Conservation (phyloP, 2,888 invertebrate genomes). For the Mythimna albipuncta region DNA sequence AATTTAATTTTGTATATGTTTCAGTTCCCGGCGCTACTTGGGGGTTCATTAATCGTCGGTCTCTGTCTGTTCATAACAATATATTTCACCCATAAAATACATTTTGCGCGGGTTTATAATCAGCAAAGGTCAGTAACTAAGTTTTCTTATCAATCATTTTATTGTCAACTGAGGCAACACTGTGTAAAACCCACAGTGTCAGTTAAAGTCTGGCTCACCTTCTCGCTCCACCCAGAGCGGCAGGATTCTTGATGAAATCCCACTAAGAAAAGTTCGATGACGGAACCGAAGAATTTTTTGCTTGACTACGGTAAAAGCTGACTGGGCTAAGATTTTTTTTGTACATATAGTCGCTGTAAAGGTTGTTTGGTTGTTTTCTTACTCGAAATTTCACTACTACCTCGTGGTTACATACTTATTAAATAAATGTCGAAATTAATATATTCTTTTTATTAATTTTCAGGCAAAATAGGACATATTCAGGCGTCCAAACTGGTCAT, state of each 20-base stretch:
- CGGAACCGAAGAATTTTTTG: not conserved
- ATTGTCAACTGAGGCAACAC: no score
- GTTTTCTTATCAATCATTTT: no score
- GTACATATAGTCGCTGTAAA: not conserved
- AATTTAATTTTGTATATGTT: conserved; percentile 48
- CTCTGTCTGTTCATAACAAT: conserved; percentile 69
- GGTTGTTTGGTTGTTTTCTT: not conserved
- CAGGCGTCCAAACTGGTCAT: conserved; percentile 20
- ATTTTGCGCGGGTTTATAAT: conserved; percentile 65
- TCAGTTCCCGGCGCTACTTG: conserved; percentile 72
- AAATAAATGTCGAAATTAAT: not conserved
- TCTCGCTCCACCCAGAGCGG: no score
- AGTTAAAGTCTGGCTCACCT: no score
- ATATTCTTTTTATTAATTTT: conserved; percentile 27
- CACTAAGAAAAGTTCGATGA: no score
- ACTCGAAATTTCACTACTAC: not conserved
- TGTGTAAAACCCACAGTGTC: no score
- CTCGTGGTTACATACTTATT: not conserved
- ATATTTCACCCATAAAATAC: conserved; percentile 70
- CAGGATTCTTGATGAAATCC: no score
- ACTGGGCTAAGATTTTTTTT: not conserved
- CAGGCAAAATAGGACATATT: conserved; percentile 50
- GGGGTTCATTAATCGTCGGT: conserved; percentile 69
- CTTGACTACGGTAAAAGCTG: not conserved
- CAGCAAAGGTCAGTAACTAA: conserved; percentile 48